Evolutionary conservation across 2,797 vertebrate species (phyloP), one percentile per base, ranked within the genome.

Genomic region (Pterois miles): DNA sequence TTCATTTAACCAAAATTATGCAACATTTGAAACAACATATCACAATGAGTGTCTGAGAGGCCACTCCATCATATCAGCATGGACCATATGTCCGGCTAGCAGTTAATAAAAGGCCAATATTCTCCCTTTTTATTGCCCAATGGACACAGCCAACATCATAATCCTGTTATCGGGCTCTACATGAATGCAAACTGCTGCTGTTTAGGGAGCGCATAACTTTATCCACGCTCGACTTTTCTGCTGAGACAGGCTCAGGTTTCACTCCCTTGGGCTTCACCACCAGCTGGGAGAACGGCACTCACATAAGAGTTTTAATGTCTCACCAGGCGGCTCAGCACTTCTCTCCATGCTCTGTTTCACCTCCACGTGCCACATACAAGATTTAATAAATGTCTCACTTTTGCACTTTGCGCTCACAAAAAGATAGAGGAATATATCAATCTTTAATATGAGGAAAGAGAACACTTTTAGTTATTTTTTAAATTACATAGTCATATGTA

Each of bases 161-260:
- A 71, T 62, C 67, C 62, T 13, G 20, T 31, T 72, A 58, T 70
- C 16, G 4, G 2, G 4, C 43, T 52, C 18, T 22, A 6, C 64
- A 43, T 54, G 43, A 38, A 54, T 22, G 48, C 52, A 58, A 46
- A 31, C 64, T 23, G 43, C 65, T 65, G n/a, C 65, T 70, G 65
- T 25, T 68, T 56, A 8, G 14, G 60, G 23, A 76, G 27, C 27
- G 12, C 29, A 53, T 40, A 31, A 18, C 62, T 62, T 25, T 65
- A 29, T 36, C 27, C 23, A 36, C 18, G 7, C 53, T 56, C 2
- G 8, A 67, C 23, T 62, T 22, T 40, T 52, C 46, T 60, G 38
- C 77, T 68, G 63, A 67, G 64, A 9, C 43, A 46, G 18, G 43
- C 43, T 46, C 43, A 46, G 43, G 43, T 46, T 46, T 46, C 43